Evolutionary conservation across 2,888 invertebrate species (phyloP).

Genomic region (Nebria brevicollis): DNA sequence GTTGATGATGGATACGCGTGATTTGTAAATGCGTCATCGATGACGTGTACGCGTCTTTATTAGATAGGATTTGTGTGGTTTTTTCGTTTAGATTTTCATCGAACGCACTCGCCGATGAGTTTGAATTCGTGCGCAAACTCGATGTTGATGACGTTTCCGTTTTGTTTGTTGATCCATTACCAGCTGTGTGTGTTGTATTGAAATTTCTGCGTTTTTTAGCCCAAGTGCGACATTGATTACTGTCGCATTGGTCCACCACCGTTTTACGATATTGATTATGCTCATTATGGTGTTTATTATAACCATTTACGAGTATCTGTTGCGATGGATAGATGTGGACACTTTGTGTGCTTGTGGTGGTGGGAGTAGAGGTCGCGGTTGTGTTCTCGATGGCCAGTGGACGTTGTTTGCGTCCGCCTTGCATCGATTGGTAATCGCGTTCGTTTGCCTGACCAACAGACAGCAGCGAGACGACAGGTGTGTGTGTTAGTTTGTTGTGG

Average conservation of each 20-base stretch:
- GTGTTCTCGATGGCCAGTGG: not conserved
- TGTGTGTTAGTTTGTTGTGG: slow-evolving; percentile 53
- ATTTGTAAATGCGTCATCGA: not conserved
- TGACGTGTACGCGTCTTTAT: not conserved
- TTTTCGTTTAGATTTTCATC: slow-evolving; percentile 38
- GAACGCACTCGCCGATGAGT: slow-evolving; percentile 55
- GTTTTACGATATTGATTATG: not conserved
- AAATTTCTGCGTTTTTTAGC: slow-evolving; percentile 26
- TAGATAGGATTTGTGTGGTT: not conserved
- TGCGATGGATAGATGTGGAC: slow-evolving; percentile 22
- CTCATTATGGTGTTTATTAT: slow-evolving; percentile 16
- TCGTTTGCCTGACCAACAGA: slow-evolving; percentile 60
- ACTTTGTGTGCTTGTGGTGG: not conserved
- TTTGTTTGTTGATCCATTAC: slow-evolving; percentile 31
- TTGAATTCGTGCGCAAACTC: slow-evolving; percentile 56
- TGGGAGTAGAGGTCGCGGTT: slow-evolving; percentile 21
- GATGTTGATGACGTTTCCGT: slow-evolving; percentile 54
- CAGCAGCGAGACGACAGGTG: slow-evolving; percentile 61
- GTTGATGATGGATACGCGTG: slow-evolving; percentile 6
- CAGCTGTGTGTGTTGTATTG: slow-evolving; percentile 24
- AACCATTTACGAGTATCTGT: slow-evolving; percentile 15
- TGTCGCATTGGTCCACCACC: slow-evolving; percentile 20
- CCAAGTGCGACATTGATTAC: slow-evolving; percentile 37
- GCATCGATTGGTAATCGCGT: slow-evolving; percentile 60
- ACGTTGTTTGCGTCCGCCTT: slow-evolving; percentile 56